These are phyloP conservation scores for Cyphomyrmex costatus DNA, from an alignment of 1,140 invertebrate species.

Conservation along the genomic window DNA sequence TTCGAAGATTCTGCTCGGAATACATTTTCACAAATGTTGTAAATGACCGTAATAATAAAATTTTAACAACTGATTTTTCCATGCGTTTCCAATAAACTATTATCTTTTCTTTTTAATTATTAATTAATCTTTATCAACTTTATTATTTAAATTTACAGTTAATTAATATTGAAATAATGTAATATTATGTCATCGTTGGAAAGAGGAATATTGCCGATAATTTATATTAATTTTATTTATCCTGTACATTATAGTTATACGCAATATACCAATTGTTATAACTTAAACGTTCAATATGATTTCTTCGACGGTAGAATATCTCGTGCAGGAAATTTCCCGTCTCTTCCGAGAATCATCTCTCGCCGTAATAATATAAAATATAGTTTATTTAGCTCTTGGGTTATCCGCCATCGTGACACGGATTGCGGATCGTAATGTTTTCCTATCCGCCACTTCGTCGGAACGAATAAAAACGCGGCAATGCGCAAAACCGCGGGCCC, in stretches of 20 bases:
- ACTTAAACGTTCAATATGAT: background rate
- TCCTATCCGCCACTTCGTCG: slow-evolving; percentile 21
- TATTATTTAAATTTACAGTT: slow-evolving; percentile 20
- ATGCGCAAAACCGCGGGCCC: slow-evolving; percentile 33
- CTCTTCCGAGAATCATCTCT: background rate
- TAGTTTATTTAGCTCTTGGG: background rate
- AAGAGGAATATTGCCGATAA: background rate
- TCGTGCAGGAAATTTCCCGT: background rate
- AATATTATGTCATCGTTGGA: background rate
- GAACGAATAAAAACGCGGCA: slow-evolving; percentile 30
- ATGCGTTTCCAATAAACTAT: background rate
- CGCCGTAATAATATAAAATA: slow-evolving; percentile 18
- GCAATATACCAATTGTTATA: background rate
- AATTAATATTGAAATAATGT: slow-evolving; percentile 4
- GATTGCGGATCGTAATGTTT: slow-evolving; percentile 19
- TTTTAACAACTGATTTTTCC: slow-evolving; percentile 9
- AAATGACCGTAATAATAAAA: slow-evolving; percentile 19
- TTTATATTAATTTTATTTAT: slow-evolving; percentile 1
- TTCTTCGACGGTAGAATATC: background rate
- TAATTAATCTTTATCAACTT: slow-evolving; percentile 1
- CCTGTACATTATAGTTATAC: no score
- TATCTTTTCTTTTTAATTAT: background rate
- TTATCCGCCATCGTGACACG: background rate
- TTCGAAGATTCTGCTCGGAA: background rate
- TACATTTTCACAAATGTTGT: background rate